Evolutionary conservation across 30 jellyfish, hydroid and myxozoan species (phyloP).

Genomic region (Mastigias papua): DNA sequence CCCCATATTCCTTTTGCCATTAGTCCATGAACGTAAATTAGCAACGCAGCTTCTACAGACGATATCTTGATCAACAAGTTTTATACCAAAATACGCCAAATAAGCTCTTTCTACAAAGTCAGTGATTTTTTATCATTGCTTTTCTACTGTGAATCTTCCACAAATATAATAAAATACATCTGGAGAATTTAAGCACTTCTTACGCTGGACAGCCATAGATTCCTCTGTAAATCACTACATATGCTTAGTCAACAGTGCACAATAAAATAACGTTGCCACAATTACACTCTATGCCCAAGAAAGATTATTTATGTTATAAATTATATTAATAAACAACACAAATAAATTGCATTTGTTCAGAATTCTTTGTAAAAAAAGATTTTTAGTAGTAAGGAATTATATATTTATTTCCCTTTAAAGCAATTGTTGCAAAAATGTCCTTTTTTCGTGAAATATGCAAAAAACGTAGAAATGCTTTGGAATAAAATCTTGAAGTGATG

Average conservation of each 20-base stretch:
- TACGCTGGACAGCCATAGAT: not conserved
- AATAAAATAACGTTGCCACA: not conserved
- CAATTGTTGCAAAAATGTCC: not conserved
- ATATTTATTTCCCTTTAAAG: not conserved
- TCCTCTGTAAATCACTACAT: not conserved
- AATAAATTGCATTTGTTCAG: not conserved
- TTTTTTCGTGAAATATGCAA: not conserved
- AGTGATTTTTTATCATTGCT: not conserved
- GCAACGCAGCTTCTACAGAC: not conserved
- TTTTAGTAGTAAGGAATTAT: not conserved
- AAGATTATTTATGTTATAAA: not conserved
- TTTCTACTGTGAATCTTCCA: not conserved
- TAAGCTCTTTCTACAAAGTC: not conserved
- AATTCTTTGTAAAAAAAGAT: not conserved
- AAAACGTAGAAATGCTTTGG: not conserved
- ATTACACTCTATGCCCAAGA: not conserved
- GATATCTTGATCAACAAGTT: not conserved
- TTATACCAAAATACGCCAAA: not conserved
- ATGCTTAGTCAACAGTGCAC: not conserved
- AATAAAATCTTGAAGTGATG: not conserved
- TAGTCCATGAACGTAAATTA: not conserved
- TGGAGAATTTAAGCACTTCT: not conserved
- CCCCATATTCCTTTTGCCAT: not conserved
- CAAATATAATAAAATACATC: not conserved
- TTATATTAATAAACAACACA: not conserved